A percentile compares a stretch with the other conserved stretches of the same genome.
Conservation (phyloP, 2,797 vertebrate genomes). For the Phrynocephalus guinanensis region DNA sequence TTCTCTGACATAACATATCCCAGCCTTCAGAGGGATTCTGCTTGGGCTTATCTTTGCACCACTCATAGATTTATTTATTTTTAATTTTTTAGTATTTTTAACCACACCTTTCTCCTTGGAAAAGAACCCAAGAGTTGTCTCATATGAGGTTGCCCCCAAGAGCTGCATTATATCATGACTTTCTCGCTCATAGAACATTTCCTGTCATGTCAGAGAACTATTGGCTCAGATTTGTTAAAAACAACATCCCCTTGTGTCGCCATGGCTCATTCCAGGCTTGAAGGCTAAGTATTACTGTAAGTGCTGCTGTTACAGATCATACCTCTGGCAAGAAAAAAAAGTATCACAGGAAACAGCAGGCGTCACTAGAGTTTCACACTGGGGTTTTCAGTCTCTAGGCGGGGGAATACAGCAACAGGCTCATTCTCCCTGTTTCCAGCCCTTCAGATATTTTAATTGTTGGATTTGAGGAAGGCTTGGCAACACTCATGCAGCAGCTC, state of each 20-base stretch:
- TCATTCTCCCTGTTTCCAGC: not conserved
- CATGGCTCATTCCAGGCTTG: not conserved
- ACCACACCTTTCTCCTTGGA: no score
- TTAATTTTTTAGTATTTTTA: no score
- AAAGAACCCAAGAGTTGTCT: not conserved
- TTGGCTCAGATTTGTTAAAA: not conserved
- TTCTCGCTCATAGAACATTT: no score
- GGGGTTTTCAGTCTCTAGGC: not conserved
- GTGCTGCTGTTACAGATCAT: not conserved
- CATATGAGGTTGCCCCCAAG: not conserved
- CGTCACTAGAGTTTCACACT: not conserved
- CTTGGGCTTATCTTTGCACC: not conserved
- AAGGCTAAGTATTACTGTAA: not conserved
- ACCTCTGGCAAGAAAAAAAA: not conserved
- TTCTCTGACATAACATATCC: not conserved
- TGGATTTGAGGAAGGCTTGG: not conserved
- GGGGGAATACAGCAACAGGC: not conserved
- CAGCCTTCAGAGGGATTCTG: not conserved
- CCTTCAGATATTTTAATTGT: not conserved
- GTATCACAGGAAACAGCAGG: not conserved
- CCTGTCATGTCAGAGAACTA: not conserved
- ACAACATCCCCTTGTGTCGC: not conserved
- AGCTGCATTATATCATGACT: no score
- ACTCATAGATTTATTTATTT: no score
- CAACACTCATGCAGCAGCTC: not conserved